Percentiles rank a stretch among this genome's conserved stretches.
Conservation (phyloP, 2,888 invertebrate species). For the Anaspis maculata region DNA sequence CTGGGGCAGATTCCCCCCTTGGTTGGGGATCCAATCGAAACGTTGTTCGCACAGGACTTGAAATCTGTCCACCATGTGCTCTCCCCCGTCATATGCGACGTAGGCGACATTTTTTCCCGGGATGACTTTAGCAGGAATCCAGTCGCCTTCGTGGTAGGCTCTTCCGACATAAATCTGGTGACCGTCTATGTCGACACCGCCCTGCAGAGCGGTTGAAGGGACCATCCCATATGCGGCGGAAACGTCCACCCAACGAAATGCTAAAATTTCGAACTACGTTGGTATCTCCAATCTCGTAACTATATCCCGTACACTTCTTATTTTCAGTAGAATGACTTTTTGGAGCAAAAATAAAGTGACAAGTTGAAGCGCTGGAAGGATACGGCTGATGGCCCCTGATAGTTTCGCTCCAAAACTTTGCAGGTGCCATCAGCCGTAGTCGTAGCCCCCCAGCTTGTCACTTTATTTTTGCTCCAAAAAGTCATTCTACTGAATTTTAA, state of each 20-base stretch:
- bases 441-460: too few relatives aligned
- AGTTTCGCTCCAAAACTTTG: too few relatives aligned
- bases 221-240: conserved; percentile 40
- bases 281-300: conserved; percentile 1
- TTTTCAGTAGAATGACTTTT: too few relatives aligned
- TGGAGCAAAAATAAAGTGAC: too few relatives aligned
- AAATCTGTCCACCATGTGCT: conserved; percentile 53
- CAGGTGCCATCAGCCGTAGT: too few relatives aligned
- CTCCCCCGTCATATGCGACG: conserved; percentile 53
- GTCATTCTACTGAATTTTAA: too few relatives aligned
- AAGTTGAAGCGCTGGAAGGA: too few relatives aligned
- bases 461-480: too few relatives aligned
- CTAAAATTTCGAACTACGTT: conserved; percentile 16
- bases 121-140: conserved; percentile 59
- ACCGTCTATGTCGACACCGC: conserved; percentile 64
- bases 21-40: conserved; percentile 45
- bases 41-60: conserved; percentile 46
- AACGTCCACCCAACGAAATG: conserved; percentile 41
- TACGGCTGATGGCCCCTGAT: too few relatives aligned
- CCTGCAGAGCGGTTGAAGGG: conserved; percentile 47
- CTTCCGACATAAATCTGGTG: conserved; percentile 65
- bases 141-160: conserved; percentile 55
- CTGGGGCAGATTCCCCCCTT: conserved; percentile 44
- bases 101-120: conserved; percentile 58
- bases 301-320: too few relatives aligned